A percentile compares a stretch with the other conserved stretches of the same genome.
phyloP scores from a whole-genome alignment of 2,113 vertebrate genomes.

The Cromileptes altivelis region DNA sequence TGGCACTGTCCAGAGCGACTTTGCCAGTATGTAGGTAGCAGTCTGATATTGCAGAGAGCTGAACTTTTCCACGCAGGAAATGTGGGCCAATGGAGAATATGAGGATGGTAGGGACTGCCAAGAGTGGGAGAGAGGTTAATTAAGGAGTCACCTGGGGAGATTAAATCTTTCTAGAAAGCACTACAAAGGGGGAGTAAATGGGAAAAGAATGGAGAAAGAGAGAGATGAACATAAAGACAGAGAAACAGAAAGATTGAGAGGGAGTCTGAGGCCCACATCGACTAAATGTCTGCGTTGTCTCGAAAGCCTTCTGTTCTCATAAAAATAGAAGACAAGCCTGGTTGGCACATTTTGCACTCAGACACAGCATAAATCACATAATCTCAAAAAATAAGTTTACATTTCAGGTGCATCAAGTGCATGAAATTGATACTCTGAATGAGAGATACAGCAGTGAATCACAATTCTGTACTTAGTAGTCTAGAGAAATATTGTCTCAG shows the following conservation, averaged over 20 bases:
- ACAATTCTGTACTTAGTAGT: background rate
- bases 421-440: background rate
- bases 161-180: slow-evolving; percentile 46
- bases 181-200: slow-evolving; percentile 2
- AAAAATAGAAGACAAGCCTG: slow-evolving; percentile 1
- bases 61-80: slow-evolving; percentile 19
- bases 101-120: slow-evolving; percentile 30
- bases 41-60: slow-evolving; percentile 24
- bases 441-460: background rate
- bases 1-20: background rate
- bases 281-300: background rate
- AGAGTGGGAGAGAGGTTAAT: slow-evolving; percentile 60
- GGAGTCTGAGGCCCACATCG: background rate
- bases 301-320: slow-evolving; percentile 15
- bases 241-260: background rate
- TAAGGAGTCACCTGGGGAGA: slow-evolving; percentile 35
- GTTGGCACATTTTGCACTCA: too few species aligned
- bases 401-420: background rate
- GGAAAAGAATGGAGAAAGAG: slow-evolving; percentile 1
- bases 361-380: background rate
- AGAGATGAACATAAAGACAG: slow-evolving; percentile 10
- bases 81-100: slow-evolving; percentile 41
- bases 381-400: background rate
- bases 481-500: background rate
- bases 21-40: slow-evolving; percentile 1